Conservation (phyloP, 1,140 invertebrate species). For the Ceratoteleas bidentatus region DNA sequence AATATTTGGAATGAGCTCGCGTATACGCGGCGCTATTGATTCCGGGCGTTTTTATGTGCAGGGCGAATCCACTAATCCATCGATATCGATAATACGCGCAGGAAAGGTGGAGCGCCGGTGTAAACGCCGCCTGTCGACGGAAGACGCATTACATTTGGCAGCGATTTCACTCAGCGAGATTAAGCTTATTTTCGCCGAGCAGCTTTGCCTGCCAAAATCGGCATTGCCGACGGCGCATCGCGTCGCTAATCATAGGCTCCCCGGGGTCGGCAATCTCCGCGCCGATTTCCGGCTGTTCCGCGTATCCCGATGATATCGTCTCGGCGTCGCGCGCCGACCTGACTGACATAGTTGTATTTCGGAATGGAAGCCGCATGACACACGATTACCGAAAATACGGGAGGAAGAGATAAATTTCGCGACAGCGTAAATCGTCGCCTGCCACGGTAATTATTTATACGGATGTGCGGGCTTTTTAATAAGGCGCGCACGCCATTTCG, state of each 20-base stretch:
- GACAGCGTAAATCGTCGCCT: constrained; percentile 30
- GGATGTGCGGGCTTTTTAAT: constrained; percentile 33
- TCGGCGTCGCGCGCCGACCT: not conserved
- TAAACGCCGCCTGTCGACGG: constrained; percentile 50
- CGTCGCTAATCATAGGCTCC: constrained; percentile 56
- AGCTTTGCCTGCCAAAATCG: constrained; percentile 73
- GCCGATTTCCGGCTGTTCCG: not conserved
- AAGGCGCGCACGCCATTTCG: constrained; percentile 18
- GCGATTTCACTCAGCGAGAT: constrained; percentile 79
- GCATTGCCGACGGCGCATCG: constrained; percentile 34
- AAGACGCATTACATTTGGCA: constrained; percentile 66
- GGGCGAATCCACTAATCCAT: constrained; percentile 59
- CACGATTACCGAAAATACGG: constrained; percentile 37
- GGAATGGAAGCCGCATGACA: constrained; percentile 22
- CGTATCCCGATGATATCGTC: not conserved
- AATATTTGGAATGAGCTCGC: constrained; percentile 74
- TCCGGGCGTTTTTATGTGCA: constrained; percentile 51
- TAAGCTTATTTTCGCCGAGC: constrained; percentile 79
- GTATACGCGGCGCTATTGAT: constrained; percentile 47
- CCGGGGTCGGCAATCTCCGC: constrained; percentile 34
- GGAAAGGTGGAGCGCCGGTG: constrained; percentile 42
- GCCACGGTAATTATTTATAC: constrained; percentile 44
- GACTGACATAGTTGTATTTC: constrained; percentile 36
- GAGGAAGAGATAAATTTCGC: constrained; percentile 53
- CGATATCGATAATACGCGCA: constrained; percentile 62